These are phyloP conservation scores for Apoda limacodes DNA, from an alignment of 2,888 invertebrate species.

Conservation along the genomic window DNA sequence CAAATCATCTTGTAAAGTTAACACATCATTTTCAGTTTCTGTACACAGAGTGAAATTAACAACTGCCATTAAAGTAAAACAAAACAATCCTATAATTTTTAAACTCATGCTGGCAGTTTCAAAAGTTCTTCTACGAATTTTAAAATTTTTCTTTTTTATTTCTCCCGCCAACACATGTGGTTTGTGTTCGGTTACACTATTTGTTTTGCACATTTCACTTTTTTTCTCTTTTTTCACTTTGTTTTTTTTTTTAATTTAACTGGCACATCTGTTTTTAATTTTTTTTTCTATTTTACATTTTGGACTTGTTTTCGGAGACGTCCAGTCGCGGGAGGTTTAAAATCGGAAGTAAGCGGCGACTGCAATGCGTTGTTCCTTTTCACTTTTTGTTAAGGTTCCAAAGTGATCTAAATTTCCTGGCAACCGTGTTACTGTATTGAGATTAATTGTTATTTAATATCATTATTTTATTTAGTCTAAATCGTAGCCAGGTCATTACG, in stretches of 20 bases:
- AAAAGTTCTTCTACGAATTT: constrained; percentile 25
- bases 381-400: constrained; percentile 42
- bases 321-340: constrained; percentile 39
- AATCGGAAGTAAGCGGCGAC: constrained; percentile 51
- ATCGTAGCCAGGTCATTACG: too few relatives aligned
- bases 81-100: constrained; percentile 35
- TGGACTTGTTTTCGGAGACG: constrained; percentile 30
- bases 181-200: constrained; percentile 29
- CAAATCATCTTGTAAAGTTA: constrained; percentile 54
- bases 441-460: too few relatives aligned
- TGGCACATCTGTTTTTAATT: constrained; percentile 12
- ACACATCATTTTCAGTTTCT: constrained; percentile 53
- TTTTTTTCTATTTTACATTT: constrained; percentile 12
- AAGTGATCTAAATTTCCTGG: too few relatives aligned
- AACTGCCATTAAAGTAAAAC: constrained; percentile 24
- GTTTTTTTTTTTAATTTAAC: constrained; percentile 14
- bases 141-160: constrained; percentile 29
- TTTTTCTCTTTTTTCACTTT: constrained; percentile 24
- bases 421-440: too few relatives aligned
- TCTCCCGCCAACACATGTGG: constrained; percentile 38
- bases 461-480: too few relatives aligned
- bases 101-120: constrained; percentile 6
- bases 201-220: constrained; percentile 24
- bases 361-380: constrained; percentile 41
- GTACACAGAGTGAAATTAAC: constrained; percentile 30